Conservation (phyloP, 2,113 vertebrate genomes). For the Onychostoma macrolepis region DNA sequence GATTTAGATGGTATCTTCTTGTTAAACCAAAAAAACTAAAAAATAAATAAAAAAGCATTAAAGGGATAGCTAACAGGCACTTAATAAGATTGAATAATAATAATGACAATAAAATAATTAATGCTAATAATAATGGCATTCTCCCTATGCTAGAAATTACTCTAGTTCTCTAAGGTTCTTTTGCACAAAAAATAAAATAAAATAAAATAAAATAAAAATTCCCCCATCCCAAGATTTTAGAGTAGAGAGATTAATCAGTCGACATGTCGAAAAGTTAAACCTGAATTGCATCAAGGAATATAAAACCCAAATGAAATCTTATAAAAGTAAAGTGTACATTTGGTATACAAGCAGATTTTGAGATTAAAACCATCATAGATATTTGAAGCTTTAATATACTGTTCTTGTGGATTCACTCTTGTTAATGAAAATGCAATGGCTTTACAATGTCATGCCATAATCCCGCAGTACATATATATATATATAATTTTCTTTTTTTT, state of each 20-base stretch:
- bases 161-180: constrained; percentile 28
- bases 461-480: constrained; percentile 61
- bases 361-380: constrained; percentile 66
- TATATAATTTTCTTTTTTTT: constrained; percentile 46
- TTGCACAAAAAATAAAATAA: constrained; percentile 44
- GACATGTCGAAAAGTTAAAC: constrained; percentile 40
- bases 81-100: constrained; percentile 74
- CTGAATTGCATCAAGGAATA: constrained; percentile 48
- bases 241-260: constrained; percentile 1
- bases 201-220: constrained; percentile 50
- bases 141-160: constrained; percentile 51
- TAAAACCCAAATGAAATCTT: constrained; percentile 27
- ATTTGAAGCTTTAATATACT: constrained; percentile 68
- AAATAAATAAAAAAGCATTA: constrained; percentile 62
- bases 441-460: constrained; percentile 65
- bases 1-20: background rate
- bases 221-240: constrained; percentile 44
- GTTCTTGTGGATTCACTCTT: constrained; percentile 49
- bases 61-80: constrained; percentile 84
- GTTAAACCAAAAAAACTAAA: background rate
- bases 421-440: constrained; percentile 66
- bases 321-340: constrained; percentile 53
- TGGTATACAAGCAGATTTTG: constrained; percentile 61
- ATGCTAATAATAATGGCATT: constrained; percentile 57
- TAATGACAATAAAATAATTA: constrained; percentile 63